Evolutionary conservation across 2,888 invertebrate genomes (phyloP), one percentile per base, ranked within the genome.

Genomic region (Vesta saturnalis): DNA sequence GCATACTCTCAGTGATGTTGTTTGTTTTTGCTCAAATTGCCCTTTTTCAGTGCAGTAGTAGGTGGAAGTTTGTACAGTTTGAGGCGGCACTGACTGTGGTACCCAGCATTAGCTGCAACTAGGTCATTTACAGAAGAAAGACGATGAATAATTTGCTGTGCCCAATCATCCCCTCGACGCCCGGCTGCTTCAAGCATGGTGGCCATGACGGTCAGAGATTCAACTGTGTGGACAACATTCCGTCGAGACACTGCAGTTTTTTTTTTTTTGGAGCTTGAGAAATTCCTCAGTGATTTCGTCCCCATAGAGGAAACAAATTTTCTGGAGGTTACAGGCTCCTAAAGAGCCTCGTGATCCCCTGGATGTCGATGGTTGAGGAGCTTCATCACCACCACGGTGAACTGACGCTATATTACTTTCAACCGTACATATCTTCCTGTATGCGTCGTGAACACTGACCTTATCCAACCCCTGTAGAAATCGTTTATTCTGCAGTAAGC

Each of bases 261-360:
- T n/a, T n/a, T n/a, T n/a, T n/a, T 46, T 46, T 46, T 46, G 15
- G 46, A 46, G 46, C 46, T n/a, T 46, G 46, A 46, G 46, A 46
- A 46, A 46, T 46, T 46, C 46, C 15, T 14, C 46, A 46, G 46
- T 46, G 46, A 46, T 46, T 46, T 46, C 30, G 43, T 21, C 16
- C 15, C 19, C 55, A 58, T 21, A 35, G n/a, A n/a, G n/a, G n/a
- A n/a, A n/a, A n/a, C n/a, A 46, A n/a, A 3, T 6, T 12, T n/a
- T 46, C 14, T 4, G 4, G n/a, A n/a, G n/a, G n/a, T n/a, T n/a
- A n/a, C n/a, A n/a, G n/a, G n/a, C n/a, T 30, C 30, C 30, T 30
- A 10, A 30, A 6, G 30, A 30, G 5, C 30, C 30, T 30, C 30
- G 5, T 30, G 30, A 6, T 30, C 30, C 30, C 10, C 30, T 30